Percentiles rank a stretch among this genome's conserved stretches.
phyloP scores from a whole-genome alignment of 2,797 vertebrate species.

The Hyperoplus immaculatus region DNA sequence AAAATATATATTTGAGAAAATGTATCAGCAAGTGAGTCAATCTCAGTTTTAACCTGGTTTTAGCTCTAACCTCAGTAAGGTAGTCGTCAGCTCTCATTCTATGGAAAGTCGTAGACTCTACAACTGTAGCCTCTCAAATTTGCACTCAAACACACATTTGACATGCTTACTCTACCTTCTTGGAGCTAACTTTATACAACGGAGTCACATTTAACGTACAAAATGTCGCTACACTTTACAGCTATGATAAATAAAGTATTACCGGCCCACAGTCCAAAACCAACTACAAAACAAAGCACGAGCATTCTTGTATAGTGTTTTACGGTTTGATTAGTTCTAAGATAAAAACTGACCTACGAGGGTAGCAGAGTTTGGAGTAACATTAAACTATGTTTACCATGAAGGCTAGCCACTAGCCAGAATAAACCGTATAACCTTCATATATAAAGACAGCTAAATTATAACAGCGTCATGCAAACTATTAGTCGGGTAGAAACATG shows the following conservation, averaged over 20 bases:
- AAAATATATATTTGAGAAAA: background rate
- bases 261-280: background rate
- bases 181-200: background rate
- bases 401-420: conserved; percentile 16
- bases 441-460: accelerated
- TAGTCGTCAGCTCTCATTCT: background rate
- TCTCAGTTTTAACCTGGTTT: background rate
- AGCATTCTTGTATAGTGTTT: no score
- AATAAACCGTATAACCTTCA: background rate
- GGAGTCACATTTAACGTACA: background rate
- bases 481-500: accelerated
- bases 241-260: accelerated
- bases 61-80: background rate
- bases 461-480: accelerated
- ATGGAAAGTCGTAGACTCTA: background rate
- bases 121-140: background rate
- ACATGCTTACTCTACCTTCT: no score
- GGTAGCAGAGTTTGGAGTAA: background rate
- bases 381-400: background rate
- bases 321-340: background rate
- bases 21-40: background rate
- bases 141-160: background rate
- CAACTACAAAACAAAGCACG: background rate
- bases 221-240: background rate
- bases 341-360: background rate